Base-by-base conservation (phyloP, 2,113 vertebrate genomes). In the Merops nubicus region DNA sequence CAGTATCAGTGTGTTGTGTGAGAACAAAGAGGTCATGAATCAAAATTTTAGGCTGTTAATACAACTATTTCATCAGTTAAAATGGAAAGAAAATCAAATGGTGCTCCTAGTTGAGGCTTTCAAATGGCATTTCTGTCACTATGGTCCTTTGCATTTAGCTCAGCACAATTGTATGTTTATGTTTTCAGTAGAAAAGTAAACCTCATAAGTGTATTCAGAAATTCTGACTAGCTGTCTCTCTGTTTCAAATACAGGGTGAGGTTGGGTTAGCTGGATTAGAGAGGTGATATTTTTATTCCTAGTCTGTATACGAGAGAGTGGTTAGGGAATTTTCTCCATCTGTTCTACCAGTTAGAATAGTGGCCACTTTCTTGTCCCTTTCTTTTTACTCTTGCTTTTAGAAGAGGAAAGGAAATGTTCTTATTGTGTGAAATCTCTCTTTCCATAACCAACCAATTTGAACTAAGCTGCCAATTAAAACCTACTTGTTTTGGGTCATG, bases 301-400 rank as follows among this genome's bases (percentile, higher is more conserved):
- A 26, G 64, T 88, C 75, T 73, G 59, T 68, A 43, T 85, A 69
- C 70, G 70, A 89, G 82, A 74, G 73, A 87, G 91, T 77, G 79
- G 86, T 80, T 62, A 65, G 81, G 75, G 59, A 78, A 85, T 93
- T 95, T 88, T 92, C 75, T 84, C 21, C 75, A 69, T 76, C 63
- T 63, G 31, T 51, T 45, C 13, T 20, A 75, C 65, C n/a, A 86
- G 1, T 47, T 43, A 9, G 47, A 76, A 65, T 15, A 47, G 62
- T 69, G 21, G 15, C 54, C 31, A 54, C 28, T 63, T 86, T 59
- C 63, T 86, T 68, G 56, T 82, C 64, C 34, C 59, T 91, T 93
- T 94, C 76, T 89, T 82, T 56, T 60, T 40, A 33, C 45, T 82
- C 57, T 60, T 60, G 13, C 76, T 85, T 70, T 64, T 56, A 47